Evolutionary conservation across 2,797 vertebrate species (phyloP).

Genomic region (Erpetoichthys calabaricus): DNA sequence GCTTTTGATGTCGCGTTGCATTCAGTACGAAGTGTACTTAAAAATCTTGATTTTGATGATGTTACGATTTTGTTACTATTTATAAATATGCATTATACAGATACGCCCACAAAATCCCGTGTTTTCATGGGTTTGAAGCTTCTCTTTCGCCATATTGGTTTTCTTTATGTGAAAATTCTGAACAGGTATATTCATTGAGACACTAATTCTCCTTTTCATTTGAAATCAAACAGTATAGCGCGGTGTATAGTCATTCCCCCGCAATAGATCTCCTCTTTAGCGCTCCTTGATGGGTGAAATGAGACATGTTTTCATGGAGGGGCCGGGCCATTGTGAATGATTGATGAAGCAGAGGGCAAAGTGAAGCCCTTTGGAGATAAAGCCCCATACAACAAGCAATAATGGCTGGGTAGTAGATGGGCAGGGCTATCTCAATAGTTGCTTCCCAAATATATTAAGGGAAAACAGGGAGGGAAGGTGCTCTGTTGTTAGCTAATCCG

Average conservation of each 20-base stretch:
- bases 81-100: too few species aligned
- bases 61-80: too few species aligned
- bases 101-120: too few species aligned
- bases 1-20: too few species aligned
- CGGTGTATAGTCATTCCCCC: constrained; percentile 44
- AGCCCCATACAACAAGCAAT: constrained; percentile 83
- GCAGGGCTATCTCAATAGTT: constrained; percentile 78
- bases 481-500: constrained; percentile 96
- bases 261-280: constrained; percentile 44
- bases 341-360: constrained; percentile 97
- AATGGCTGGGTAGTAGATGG: constrained; percentile 82
- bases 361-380: constrained; percentile 81
- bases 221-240: too few species aligned
- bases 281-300: constrained; percentile 71
- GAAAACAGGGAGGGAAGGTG: constrained; percentile 74
- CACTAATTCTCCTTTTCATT: too few species aligned
- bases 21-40: too few species aligned
- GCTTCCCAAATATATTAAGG: constrained; percentile 57
- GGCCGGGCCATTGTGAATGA: constrained; percentile 85
- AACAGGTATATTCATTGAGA: too few species aligned
- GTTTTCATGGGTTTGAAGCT: too few species aligned
- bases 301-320: constrained; percentile 74
- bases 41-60: too few species aligned
- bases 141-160: too few species aligned
- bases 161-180: too few species aligned